Base-by-base conservation (phyloP, 2,888 invertebrate genomes). In the Pediacus dermestoides region DNA sequence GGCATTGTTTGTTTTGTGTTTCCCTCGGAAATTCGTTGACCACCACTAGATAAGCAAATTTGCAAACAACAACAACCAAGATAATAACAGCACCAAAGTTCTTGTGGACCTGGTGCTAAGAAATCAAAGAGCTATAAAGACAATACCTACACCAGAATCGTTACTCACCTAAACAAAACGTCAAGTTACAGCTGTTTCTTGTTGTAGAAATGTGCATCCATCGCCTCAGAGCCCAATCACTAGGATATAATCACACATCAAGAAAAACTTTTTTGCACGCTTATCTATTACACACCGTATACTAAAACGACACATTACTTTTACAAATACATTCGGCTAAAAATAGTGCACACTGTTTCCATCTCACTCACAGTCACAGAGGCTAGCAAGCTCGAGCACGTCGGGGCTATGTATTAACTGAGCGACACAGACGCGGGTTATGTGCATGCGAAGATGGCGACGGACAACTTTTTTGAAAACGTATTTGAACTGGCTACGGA, bases 331-430 rank as follows among this genome's bases (percentile, higher is more conserved):
- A 55, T 57, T 59, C 60, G 60, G 61, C 23, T 23, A 23, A 23
- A 23, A 23, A 23, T 23, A 63, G 61, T 61, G 57, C 60, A 61
- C 58, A 57, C 58, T 57, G 44, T 56, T 57, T 55, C 63, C 59
- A 58, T 63, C 61, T 60, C 63, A 58, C 61, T 63, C 58, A 23
- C 23, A 23, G 23, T 23, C 10, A 23, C 23, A 23, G 10, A 23
- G n/a, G n/a, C n/a, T n/a, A n/a, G n/a, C n/a, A n/a, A n/a, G n/a
- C 31, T 21, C 34, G 34, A 53, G 40, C 48, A 49, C 48, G 45
- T 54, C 50, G 46, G 47, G 37, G n/a, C n/a, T n/a, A n/a, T n/a
- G n/a, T n/a, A n/a, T n/a, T n/a, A n/a, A n/a, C n/a, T n/a, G n/a
- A n/a, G 44, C 37, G 35, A 48, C n/a, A 48, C 51, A 46, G 39